phyloP scores from a whole-genome alignment of 1,140 invertebrate species.

The Zaprionus davidi region DNA sequence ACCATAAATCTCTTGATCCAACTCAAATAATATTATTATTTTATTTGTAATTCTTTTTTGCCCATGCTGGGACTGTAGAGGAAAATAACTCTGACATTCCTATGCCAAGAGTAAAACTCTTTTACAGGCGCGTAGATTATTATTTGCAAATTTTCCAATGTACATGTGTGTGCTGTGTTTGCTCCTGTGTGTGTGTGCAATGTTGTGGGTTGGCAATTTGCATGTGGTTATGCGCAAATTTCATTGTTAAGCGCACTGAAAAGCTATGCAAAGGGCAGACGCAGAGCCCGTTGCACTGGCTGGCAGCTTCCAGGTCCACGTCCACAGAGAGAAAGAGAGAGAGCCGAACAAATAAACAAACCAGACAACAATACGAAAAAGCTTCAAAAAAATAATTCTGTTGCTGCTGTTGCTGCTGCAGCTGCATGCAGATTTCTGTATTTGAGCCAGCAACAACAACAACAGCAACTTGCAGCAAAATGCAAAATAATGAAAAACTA shows the following conservation, averaged over 20 bases:
- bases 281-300: slow-evolving; percentile 19
- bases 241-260: slow-evolving; percentile 78
- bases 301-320: slow-evolving; percentile 11
- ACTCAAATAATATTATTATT: slow-evolving; percentile 2
- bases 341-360: slow-evolving; percentile 46
- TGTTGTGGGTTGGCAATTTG: slow-evolving; percentile 77
- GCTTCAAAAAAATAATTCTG: slow-evolving; percentile 21
- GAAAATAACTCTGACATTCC: slow-evolving; percentile 73
- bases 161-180: slow-evolving; percentile 33
- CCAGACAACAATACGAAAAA: slow-evolving; percentile 28
- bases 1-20: slow-evolving; percentile 2
- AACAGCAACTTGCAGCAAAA: slow-evolving; percentile 24
- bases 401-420: not conserved
- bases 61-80: slow-evolving; percentile 60
- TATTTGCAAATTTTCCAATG: slow-evolving; percentile 73
- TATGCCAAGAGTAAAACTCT: slow-evolving; percentile 38
- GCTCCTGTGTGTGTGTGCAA: slow-evolving; percentile 18
- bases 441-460: slow-evolving; percentile 18
- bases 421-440: slow-evolving; percentile 36
- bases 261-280: slow-evolving; percentile 55
- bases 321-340: slow-evolving; percentile 8
- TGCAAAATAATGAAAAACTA: slow-evolving; percentile 72
- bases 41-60: slow-evolving; percentile 34
- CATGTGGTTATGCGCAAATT: slow-evolving; percentile 83
- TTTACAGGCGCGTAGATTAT: slow-evolving; percentile 72